These are phyloP conservation scores for Chaetodon trifasciatus DNA, from an alignment of 2,797 vertebrate species.

Conservation along the genomic window DNA sequence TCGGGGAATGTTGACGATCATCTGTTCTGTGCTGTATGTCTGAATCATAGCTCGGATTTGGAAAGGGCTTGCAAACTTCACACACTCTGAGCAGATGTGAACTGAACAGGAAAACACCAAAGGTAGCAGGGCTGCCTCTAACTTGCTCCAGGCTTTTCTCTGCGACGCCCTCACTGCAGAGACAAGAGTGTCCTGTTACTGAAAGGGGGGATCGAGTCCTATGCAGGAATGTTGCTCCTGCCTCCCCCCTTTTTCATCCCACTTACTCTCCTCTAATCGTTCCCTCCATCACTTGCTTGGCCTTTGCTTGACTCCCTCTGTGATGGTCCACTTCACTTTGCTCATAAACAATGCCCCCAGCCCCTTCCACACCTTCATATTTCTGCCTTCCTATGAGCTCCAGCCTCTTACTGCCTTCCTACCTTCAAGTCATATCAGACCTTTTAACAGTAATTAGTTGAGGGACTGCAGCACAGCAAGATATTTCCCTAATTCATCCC, in stretches of 20 bases:
- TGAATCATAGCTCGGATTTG: conserved; percentile 14
- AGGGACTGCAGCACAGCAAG: conserved; percentile 70
- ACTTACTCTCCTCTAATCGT: conserved; percentile 80
- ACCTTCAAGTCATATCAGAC: conserved; percentile 72
- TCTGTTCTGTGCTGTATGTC: conserved; percentile 9
- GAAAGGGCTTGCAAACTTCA: conserved; percentile 3
- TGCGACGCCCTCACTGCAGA: conserved; percentile 35
- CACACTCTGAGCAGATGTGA: conserved; percentile 36
- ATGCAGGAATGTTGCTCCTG: conserved; percentile 75
- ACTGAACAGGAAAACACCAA: conserved; percentile 28
- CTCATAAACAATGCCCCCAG: conserved; percentile 83
- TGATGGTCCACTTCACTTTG: conserved; percentile 89
- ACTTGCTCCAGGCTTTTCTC: conserved; percentile 31
- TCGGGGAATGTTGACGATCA: conserved; percentile 27
- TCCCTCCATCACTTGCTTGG: conserved; percentile 82
- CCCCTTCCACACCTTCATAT: conserved; percentile 75
- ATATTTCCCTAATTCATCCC: conserved; percentile 64
- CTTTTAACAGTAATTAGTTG: conserved; percentile 78
- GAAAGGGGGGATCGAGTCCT: conserved; percentile 58
- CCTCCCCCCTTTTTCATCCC: conserved; percentile 47
- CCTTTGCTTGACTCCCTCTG: conserved; percentile 84
- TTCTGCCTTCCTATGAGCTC: conserved; percentile 60
- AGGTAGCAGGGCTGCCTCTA: conserved; percentile 19
- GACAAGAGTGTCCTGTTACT: conserved; percentile 76
- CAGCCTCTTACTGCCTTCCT: conserved; percentile 43